Base-by-base conservation (phyloP, 2,888 invertebrate genomes). In the Erebia epiphron region DNA sequence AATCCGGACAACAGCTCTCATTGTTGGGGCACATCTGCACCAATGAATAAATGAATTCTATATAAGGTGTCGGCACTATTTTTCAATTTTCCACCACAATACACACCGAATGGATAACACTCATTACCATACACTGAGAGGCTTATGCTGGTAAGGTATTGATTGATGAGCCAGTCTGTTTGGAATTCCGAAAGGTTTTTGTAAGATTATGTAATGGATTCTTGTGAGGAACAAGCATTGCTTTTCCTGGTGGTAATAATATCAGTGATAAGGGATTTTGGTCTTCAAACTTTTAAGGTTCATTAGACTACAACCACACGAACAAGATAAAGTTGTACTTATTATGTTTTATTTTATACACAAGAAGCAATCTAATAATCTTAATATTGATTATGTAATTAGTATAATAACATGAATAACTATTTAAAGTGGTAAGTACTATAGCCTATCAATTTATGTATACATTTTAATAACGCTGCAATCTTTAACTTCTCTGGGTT, bases 61-160 rank as follows among this genome's bases (percentile, higher is more conserved):
- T 85, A 87, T 85, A 82, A 83, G 82, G 82, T 79, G 65, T 70
- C 75, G 75, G 79, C 82, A 86, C 84, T 90, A 90, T 89, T 88
- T 91, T 92, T 91, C 90, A 90, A 92, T 92, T 92, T 92, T 91
- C 91, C 88, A 85, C 85, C 81, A 91, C 89, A 91, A 89, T 89
- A 87, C 88, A 76, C 82, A 75, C 77, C 80, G 88, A 86, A 89
- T 88, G 84, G 83, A 82, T 86, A 82, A 83, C 80, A 76, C 75
- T 83, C 82, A 90, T 86, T 89, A 88, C 78, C 83, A 84, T 84
- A 82, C 79, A 79, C 75, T 75, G 78, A 78, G 77, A 73, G 78
- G 78, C 71, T 78, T 78, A 76, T 74, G 70, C 69, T 75, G 64
- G 67, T 72, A 68, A 74, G 70, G 71, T 77, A 79, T 79, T 84